These are phyloP conservation scores for Stomorhina lunata DNA, from an alignment of 2,888 invertebrate genomes.

Conservation along the genomic window DNA sequence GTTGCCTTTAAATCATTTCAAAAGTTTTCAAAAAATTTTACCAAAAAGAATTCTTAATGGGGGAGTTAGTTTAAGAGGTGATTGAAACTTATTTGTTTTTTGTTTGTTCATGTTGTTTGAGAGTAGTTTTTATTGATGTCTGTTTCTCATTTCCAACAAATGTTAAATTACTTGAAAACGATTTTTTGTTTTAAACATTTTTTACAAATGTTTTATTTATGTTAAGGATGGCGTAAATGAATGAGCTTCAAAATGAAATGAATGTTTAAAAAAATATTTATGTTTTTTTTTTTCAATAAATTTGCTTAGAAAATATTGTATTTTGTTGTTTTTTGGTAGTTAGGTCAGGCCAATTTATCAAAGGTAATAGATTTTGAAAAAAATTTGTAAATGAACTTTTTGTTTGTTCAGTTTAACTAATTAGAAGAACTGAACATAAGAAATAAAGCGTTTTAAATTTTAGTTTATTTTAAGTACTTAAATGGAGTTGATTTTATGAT, in stretches of 20 bases:
- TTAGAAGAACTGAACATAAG: no score
- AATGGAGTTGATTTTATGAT: no score
- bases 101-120: slow-evolving; percentile 18
- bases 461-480: no score
- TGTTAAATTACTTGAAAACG: slow-evolving; percentile 8
- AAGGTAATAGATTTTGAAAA: neutral
- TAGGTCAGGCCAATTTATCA: slow-evolving; percentile 1
- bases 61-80: slow-evolving; percentile 53
- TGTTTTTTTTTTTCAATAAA: neutral
- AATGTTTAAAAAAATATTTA: slow-evolving; percentile 9
- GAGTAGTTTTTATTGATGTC: slow-evolving; percentile 42
- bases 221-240: neutral
- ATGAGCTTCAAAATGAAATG: neutral
- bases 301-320: neutral
- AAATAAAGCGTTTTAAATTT: no score
- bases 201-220: slow-evolving; percentile 26
- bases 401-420: neutral
- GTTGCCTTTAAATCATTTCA: slow-evolving; percentile 53
- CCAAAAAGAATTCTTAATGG: slow-evolving; percentile 45
- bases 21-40: slow-evolving; percentile 15
- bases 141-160: slow-evolving; percentile 42
- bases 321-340: neutral
- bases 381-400: neutral
- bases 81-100: slow-evolving; percentile 36
- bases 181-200: neutral